Base-by-base conservation (phyloP, 2,888 invertebrate genomes). In the Acanthococcus lagerstroemiae region DNA sequence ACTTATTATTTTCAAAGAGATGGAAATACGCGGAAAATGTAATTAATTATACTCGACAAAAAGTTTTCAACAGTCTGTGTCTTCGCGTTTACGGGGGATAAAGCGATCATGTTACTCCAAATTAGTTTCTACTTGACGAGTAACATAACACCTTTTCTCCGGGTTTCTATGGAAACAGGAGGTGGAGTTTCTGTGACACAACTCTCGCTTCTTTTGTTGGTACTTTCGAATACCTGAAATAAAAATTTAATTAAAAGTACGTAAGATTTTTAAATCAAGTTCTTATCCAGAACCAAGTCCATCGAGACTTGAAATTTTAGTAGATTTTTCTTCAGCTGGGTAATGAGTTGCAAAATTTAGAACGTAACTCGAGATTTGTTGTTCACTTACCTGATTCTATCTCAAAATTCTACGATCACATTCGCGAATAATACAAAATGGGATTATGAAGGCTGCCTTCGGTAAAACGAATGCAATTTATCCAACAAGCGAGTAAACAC, bases 101-200 rank as follows among this genome's bases (percentile, higher is more conserved):
- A n/a, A n/a, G 37, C 37, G 12, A 37, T 37, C 37, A 37, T 15
- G 37, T 37, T 37, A 37, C 37, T 37, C n/a, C n/a, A 37, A 37
- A 37, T 37, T 37, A 37, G 37, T 37, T 37, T 37, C 37, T 37
- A 37, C 37, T 37, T 37, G 37, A 50, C 22, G 27, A 52, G 63
- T 63, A 63, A 63, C 25, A 19, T 15, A 30, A 63, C 30, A 30
- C 63, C 24, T 50, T 52, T 63, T 24, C 52, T 52, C n/a, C 17
- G 50, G n/a, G 63, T 63, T 44, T 22, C 63, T 27, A 54, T 63
- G 63, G 63, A n/a, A 54, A 63, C 63, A 22, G 21, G 44, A 52
- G 63, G 63, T 63, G 63, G 63, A 63, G 50, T 63, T 63, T 50
- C 37, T 6, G 21, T 12, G 7, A 19, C 21, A 22, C 24, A 52